These are phyloP conservation scores for Lypha dubia DNA, from an alignment of 2,888 invertebrate species.

Conservation along the genomic window DNA sequence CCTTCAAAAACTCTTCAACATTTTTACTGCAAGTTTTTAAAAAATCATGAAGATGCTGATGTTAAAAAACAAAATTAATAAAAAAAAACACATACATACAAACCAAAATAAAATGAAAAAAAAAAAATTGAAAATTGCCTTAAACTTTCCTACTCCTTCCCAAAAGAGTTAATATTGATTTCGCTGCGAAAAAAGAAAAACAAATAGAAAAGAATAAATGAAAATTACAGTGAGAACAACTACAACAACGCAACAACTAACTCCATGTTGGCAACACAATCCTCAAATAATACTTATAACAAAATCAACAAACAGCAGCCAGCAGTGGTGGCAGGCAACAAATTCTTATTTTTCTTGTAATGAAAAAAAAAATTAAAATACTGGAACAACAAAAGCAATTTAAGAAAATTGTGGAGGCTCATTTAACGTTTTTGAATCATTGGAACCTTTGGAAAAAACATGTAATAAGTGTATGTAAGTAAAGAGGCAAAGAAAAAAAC, in stretches of 20 bases:
- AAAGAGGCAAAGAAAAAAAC: conserved; percentile 59
- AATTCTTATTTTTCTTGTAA: conserved; percentile 61
- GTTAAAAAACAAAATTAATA: conserved; percentile 43
- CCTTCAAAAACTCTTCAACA: conserved; percentile 7
- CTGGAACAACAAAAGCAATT: conserved; percentile 26
- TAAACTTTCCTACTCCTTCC: conserved; percentile 59
- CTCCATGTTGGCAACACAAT: conserved; percentile 63
- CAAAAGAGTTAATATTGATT: conserved; percentile 72
- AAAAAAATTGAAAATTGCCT: conserved; percentile 60
- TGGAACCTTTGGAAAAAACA: conserved; percentile 32
- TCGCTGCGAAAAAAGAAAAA: conserved; percentile 49
- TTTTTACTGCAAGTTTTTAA: neutral
- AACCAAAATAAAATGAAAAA: conserved; percentile 20
- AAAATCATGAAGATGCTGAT: conserved; percentile 23
- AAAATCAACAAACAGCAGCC: conserved; percentile 51
- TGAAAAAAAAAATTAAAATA: conserved; percentile 51
- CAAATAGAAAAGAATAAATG: conserved; percentile 51
- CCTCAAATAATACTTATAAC: conserved; percentile 51
- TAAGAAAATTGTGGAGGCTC: conserved; percentile 69
- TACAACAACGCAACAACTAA: conserved; percentile 36
- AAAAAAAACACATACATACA: too few species aligned
- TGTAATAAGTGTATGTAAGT: conserved; percentile 60
- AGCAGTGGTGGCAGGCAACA: conserved; percentile 40
- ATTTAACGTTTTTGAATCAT: conserved; percentile 63
- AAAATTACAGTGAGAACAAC: conserved; percentile 56